Percentiles rank a stretch among this genome's conserved stretches.
Conservation (phyloP, 2,888 invertebrate species). For the Tetranychus truncatus region DNA sequence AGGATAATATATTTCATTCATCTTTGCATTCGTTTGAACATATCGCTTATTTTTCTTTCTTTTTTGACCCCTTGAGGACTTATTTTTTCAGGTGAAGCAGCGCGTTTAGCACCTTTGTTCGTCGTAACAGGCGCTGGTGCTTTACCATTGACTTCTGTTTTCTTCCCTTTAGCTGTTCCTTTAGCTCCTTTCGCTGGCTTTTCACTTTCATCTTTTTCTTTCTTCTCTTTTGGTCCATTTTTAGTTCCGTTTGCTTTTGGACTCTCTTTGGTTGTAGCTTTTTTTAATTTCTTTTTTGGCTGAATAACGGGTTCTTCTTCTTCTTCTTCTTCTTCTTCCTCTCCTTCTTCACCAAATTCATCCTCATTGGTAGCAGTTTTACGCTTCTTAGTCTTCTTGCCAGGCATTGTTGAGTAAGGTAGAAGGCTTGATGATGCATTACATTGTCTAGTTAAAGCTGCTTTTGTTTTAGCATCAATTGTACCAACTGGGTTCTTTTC, state of each 20-base stretch:
- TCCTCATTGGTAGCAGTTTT: background rate
- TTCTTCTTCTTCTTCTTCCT: background rate
- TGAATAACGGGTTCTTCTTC: background rate
- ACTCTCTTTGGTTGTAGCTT: background rate
- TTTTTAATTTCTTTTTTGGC: background rate
- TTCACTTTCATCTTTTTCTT: background rate
- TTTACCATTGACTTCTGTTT: background rate
- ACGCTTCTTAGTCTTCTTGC: constrained; percentile 4
- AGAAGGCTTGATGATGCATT: constrained; percentile 63
- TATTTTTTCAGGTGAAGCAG: background rate
- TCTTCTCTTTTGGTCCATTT: background rate
- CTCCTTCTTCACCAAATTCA: background rate
- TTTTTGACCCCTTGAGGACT: background rate
- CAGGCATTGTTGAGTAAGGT: constrained; percentile 46
- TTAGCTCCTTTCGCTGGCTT: background rate
- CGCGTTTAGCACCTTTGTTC: background rate
- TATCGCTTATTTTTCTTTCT: background rate
- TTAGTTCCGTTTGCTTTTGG: background rate
- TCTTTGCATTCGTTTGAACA: background rate
- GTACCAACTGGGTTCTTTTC: constrained; percentile 53
- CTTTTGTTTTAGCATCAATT: constrained; percentile 43
- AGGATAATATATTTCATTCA: background rate
- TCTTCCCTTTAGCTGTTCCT: background rate
- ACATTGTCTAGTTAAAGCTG: constrained; percentile 75
- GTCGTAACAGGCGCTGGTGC: background rate